Base-by-base conservation (phyloP, 2,113 vertebrate species). In the Campylorhamphus procurvoides region DNA sequence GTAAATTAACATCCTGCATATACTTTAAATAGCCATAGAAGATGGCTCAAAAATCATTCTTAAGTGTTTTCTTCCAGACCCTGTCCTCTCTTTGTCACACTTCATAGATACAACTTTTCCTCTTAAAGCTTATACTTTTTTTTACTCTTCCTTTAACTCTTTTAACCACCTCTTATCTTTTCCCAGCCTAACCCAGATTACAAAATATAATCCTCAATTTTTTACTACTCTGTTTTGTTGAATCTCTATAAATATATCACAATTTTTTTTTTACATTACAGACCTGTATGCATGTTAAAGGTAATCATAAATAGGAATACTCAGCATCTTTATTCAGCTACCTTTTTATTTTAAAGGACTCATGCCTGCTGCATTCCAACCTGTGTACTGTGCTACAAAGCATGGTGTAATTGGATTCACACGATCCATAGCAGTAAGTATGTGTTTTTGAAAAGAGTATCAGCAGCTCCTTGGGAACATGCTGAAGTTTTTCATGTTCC, bases 321-420 rank as follows among this genome's bases (percentile, higher is more conserved):
- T 19, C 8, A 1, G 20, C 33, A 66, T 71, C 72, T 90, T 95
- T 33, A 90, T 86, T 83, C 39, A 72, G 62, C n/a, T 96, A 16
- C 56, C 39, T 96, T 90, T 95, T 47, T 96, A 63, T 97, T 74
- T 98, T 97, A 66, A 96, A 99, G 99, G 99, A 60, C 99, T 99
- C 90, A 97, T 99, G 78, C 99, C 99, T 67, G 98, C 98, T 73
- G 98, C 99, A 33, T 98, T 99, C 60, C 99, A 99, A 93, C 99
- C 99, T 44, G 99, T 99, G 55, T 99, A 99, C 92, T 99, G 98
- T 55, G 99, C 99, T n/a, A 99, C 99, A 33, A 99, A 99, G 95
- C 98, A 99, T 14, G 99, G 99, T 33, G 98, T 99, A 50, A 98
- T 99, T 81, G 99, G 99, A 97, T 99, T 99, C 98, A 99, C 99